Evolutionary conservation across 2,113 vertebrate species (phyloP).

Genomic region (Hoplias malabaricus): DNA sequence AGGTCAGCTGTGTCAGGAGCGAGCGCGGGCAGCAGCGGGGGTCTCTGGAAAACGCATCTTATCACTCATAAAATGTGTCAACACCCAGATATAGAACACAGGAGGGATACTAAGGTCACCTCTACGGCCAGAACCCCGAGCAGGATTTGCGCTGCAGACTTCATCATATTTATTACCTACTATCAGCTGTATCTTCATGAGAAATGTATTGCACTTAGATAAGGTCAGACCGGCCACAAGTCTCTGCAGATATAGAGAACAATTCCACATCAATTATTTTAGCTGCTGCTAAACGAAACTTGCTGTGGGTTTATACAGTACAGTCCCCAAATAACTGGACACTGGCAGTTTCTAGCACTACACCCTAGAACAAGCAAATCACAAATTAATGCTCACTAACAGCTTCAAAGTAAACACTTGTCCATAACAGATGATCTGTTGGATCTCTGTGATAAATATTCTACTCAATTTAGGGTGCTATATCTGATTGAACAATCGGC

Average conservation of each 20-base stretch:
- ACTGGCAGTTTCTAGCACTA: background rate
- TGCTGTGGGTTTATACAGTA: background rate
- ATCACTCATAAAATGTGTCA: conserved; percentile 55
- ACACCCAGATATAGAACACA: conserved; percentile 37
- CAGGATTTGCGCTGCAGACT: background rate
- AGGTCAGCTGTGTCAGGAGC: conserved; percentile 63
- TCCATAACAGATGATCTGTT: no score
- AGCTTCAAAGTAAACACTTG: no score
- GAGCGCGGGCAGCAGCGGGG: conserved; percentile 27
- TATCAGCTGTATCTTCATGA: conserved; percentile 35
- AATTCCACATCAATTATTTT: background rate
- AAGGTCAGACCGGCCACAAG: conserved; percentile 5
- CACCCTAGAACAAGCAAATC: background rate
- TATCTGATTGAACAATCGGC: no score
- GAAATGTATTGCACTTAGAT: conserved; percentile 20
- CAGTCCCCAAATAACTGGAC: background rate
- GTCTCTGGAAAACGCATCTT: conserved; percentile 37
- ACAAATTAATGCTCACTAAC: no score
- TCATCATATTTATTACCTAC: conserved; percentile 17
- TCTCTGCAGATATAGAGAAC: background rate
- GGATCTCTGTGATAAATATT: no score
- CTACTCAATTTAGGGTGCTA: no score
- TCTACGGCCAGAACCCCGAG: conserved; percentile 7
- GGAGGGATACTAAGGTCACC: conserved; percentile 37
- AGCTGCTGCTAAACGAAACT: background rate